These are phyloP conservation scores for Spermophilus dauricus DNA, from an alignment of 2,113 vertebrate genomes.

Conservation along the genomic window DNA sequence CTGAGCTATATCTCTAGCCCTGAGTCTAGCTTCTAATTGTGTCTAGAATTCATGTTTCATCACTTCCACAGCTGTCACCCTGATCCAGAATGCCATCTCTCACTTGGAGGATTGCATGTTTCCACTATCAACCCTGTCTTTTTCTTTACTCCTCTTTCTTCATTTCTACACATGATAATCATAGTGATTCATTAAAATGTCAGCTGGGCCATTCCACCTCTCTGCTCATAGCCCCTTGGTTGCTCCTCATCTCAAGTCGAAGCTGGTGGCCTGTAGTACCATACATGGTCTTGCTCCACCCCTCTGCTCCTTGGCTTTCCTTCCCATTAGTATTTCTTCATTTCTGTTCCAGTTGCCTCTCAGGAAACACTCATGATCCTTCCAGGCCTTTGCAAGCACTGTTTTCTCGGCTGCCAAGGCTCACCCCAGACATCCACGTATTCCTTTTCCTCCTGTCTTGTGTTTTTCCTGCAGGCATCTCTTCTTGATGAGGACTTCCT, in stretches of 20 bases:
- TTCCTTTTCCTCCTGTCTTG: neutral
- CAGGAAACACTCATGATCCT: neutral
- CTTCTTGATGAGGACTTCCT: neutral
- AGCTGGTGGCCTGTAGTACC: no score
- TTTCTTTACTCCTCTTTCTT: neutral
- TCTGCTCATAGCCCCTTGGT: accelerated
- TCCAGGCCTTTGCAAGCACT: neutral
- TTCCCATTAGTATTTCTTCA: neutral
- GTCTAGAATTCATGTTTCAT: neutral
- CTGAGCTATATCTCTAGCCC: no score
- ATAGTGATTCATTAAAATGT: neutral
- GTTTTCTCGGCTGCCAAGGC: neutral
- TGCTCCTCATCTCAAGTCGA: neutral
- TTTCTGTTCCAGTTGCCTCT: neutral
- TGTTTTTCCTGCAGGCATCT: neutral
- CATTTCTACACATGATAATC: neutral
- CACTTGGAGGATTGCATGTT: neutral
- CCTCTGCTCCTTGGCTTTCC: neutral
- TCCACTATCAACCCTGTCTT: neutral
- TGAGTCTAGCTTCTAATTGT: neutral
- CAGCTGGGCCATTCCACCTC: neutral
- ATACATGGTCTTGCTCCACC: accelerated
- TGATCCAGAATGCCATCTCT: neutral
- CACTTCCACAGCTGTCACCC: neutral
- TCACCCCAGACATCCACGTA: neutral